phyloP scores from a whole-genome alignment of 2,888 invertebrate genomes.

The Slavum lentiscoides region DNA sequence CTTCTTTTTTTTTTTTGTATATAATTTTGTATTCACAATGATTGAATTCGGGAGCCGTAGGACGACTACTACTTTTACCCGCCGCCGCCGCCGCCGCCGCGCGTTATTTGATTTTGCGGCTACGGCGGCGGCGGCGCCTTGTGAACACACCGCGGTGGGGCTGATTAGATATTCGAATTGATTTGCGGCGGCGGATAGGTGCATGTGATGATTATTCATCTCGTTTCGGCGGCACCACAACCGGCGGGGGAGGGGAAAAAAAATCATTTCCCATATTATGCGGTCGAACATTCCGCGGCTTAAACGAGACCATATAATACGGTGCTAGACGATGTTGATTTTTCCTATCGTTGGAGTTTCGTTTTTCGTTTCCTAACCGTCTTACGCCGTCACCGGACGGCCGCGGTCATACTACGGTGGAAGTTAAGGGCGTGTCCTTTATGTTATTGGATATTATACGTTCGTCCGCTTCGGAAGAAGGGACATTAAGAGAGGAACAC shows the following conservation, averaged over 20 bases:
- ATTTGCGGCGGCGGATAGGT: not conserved
- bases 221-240: not conserved
- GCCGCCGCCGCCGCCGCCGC: not conserved
- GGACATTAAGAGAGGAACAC: not conserved
- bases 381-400: constrained; percentile 4
- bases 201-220: not conserved
- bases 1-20: constrained; percentile 2
- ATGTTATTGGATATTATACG: constrained; percentile 44
- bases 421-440: constrained; percentile 35
- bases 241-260: not conserved
- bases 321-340: too few relatives aligned
- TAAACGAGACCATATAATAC: not conserved
- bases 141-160: not conserved
- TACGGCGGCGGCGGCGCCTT: constrained; percentile 8
- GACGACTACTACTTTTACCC: constrained; percentile 43
- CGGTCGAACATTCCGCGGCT: not conserved
- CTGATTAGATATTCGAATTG: constrained; percentile 41
- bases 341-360: too few relatives aligned
- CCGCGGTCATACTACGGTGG: not conserved
- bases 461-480: not conserved
- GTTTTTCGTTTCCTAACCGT: constrained; percentile 21
- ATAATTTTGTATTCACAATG: not conserved
- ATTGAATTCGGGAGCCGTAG: not conserved
- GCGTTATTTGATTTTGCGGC: constrained; percentile 52
- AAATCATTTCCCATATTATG: constrained; percentile 43